phyloP scores from a whole-genome alignment of 2,113 vertebrate genomes.

The Apistogramma diplotaenia region DNA sequence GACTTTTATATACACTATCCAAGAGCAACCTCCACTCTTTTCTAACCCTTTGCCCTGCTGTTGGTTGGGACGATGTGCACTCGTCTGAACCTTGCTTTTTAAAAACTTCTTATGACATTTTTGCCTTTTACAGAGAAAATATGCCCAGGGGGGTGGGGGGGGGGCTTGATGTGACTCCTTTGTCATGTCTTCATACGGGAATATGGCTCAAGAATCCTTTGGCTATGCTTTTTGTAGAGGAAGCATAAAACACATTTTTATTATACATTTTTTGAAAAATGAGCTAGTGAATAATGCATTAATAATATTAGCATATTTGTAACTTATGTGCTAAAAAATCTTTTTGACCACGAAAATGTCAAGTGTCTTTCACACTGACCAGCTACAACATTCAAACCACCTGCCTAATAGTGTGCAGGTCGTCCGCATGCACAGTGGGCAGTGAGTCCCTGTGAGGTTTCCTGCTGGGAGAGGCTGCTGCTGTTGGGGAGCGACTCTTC shows the following conservation, averaged over 20 bases:
- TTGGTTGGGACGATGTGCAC: not conserved
- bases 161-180: too few species aligned
- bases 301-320: not conserved
- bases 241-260: not conserved
- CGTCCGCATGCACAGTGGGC: not conserved
- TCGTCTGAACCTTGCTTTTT: not conserved
- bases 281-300: not conserved
- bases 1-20: not conserved
- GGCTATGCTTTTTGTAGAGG: not conserved
- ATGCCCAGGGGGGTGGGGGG: not conserved
- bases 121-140: not conserved
- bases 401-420: not conserved
- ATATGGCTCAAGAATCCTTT: too few species aligned
- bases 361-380: not conserved
- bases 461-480: not conserved
- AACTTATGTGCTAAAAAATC: not conserved
- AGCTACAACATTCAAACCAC: not conserved
- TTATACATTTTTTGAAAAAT: too few species aligned
- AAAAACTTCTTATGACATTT: too few species aligned
- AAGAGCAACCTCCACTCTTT: not conserved
- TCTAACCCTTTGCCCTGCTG: not conserved
- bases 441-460: not conserved
- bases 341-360: not conserved
- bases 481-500: not conserved
- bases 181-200: too few species aligned